Evolutionary conservation across 2,888 invertebrate genomes (phyloP).

Genomic region (Ecliptopera silaceata): DNA sequence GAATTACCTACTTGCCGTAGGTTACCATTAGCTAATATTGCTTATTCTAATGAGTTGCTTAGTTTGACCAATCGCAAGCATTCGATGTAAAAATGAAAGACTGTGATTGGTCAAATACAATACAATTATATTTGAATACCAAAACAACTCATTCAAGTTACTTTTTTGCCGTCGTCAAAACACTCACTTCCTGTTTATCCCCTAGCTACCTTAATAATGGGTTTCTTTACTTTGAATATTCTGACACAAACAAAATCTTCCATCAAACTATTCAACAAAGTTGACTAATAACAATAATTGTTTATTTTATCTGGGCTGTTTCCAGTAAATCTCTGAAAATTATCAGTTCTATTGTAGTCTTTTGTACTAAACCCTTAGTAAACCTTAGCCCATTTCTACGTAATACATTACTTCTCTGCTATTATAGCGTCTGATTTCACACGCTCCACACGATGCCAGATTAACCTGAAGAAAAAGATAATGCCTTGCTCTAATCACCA

Average conservation of each 20-base stretch:
- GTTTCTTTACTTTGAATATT: neutral
- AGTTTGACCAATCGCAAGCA: no score
- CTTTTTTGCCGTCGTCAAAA: no score
- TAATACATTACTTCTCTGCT: neutral
- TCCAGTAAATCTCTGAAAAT: neutral
- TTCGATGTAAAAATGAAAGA: no score
- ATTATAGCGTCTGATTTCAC: slow-evolving; percentile 9
- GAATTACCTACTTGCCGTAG: no score
- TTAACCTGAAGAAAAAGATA: slow-evolving; percentile 38
- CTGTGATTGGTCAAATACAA: no score
- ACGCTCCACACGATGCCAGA: slow-evolving; percentile 17
- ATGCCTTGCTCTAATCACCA: slow-evolving; percentile 26
- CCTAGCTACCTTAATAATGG: neutral
- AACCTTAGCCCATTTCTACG: neutral
- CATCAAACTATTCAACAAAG: neutral
- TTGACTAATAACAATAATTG: neutral
- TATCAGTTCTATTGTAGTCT: neutral
- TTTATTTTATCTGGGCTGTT: neutral
- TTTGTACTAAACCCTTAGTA: neutral
- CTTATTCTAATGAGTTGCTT: no score
- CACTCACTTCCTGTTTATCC: neutral
- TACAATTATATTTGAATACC: no score
- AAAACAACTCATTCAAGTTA: no score
- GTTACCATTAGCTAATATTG: no score
- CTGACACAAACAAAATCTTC: neutral